Percentiles rank a stretch among this genome's conserved stretches.
Conservation (phyloP, 2,888 invertebrate species). For the Hemithea aestivaria region DNA sequence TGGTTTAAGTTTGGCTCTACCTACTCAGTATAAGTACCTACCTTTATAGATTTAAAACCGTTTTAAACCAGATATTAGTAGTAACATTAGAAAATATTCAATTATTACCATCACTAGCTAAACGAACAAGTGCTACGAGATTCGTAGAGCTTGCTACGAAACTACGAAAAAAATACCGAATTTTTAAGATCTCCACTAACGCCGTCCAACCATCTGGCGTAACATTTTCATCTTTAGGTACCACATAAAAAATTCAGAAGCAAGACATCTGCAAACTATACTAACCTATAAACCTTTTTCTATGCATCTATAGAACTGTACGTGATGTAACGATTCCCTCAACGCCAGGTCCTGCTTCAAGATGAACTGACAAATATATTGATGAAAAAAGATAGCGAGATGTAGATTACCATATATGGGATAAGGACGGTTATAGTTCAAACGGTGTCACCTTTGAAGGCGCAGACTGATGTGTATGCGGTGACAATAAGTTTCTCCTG, state of each 20-base stretch:
- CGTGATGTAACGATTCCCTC: slow-evolving; percentile 66
- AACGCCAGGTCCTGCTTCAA: slow-evolving; percentile 55
- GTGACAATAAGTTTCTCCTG: slow-evolving; percentile 51
- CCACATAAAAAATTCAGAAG: slow-evolving; percentile 45
- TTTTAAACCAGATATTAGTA: no score
- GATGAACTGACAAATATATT: slow-evolving; percentile 49
- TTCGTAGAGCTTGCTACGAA: slow-evolving; percentile 14
- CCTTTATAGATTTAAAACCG: no score
- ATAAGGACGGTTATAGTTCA: slow-evolving; percentile 65
- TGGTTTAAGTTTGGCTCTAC: no score
- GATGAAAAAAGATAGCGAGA: slow-evolving; percentile 59
- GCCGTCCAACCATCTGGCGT: slow-evolving; percentile 28
- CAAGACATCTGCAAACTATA: slow-evolving; percentile 41
- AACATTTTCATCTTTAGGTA: slow-evolving; percentile 32
- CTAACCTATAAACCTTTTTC: slow-evolving; percentile 43
- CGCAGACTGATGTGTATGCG: slow-evolving; percentile 60
- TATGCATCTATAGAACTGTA: slow-evolving; percentile 12
- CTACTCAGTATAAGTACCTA: no score
- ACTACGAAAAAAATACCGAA: slow-evolving; percentile 4
- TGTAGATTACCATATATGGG: slow-evolving; percentile 60
- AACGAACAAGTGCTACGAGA: slow-evolving; percentile 8
- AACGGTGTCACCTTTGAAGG: slow-evolving; percentile 67
- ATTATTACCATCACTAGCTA: no score
- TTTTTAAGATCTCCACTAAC: slow-evolving; percentile 25
- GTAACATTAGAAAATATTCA: no score